Conservation (phyloP, 2,113 vertebrate genomes). For the Lepus europaeus region DNA sequence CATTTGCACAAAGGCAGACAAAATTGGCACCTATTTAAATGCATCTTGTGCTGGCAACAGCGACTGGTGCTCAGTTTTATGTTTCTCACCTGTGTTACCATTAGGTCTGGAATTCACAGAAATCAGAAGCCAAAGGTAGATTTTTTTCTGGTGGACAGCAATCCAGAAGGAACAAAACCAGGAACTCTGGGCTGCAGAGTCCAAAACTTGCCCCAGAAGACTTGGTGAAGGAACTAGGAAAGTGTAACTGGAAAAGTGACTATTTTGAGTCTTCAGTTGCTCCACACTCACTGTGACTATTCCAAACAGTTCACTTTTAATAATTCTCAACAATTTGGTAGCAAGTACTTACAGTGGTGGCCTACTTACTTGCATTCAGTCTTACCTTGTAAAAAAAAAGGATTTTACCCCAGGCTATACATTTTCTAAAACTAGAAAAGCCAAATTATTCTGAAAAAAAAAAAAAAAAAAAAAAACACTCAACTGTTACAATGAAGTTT, state of each 20-base stretch:
- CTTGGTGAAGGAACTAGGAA: background rate
- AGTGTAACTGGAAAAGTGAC: background rate
- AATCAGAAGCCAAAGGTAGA: background rate
- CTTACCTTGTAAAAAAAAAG: constrained; percentile 13
- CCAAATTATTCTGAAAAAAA: constrained; percentile 58
- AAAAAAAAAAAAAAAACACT: background rate
- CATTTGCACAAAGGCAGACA: constrained; percentile 38
- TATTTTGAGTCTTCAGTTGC: background rate
- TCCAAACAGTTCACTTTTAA: constrained; percentile 19
- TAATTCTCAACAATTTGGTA: background rate
- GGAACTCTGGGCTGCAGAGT: background rate
- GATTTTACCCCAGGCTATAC: background rate
- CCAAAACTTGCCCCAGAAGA: background rate
- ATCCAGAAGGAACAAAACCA: background rate
- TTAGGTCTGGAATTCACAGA: background rate
- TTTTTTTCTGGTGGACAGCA: background rate
- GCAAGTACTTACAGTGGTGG: background rate
- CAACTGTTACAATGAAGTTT: background rate
- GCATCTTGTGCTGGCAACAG: background rate
- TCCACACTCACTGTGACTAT: background rate
- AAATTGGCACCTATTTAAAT: background rate
- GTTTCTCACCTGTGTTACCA: constrained; percentile 10
- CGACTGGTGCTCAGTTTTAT: background rate
- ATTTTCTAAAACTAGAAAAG: constrained; percentile 52
- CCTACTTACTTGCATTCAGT: background rate